Evolutionary conservation across 2,888 invertebrate species (phyloP), one percentile per base, ranked within the genome.

Genomic region (Tachina fera): DNA sequence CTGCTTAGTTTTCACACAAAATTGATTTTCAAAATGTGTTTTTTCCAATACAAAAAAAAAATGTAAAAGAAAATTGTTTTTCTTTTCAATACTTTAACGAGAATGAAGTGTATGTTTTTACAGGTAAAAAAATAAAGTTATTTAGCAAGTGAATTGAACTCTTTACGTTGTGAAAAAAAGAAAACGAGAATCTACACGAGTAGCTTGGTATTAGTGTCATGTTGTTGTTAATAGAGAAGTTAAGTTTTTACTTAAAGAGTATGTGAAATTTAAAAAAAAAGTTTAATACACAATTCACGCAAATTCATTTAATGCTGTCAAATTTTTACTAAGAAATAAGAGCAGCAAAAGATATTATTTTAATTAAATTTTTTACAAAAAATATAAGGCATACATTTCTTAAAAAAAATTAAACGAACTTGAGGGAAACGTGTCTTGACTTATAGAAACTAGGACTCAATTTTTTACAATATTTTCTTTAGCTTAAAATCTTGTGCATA

Each of bases 1-100:
- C 77, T 60, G 67, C 67, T 86, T 82, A 86, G 71, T 79, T 83
- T 83, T 82, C 83, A 83, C 83, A 86, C 86, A 83, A 86, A 86
- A 86, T 86, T 86, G 86, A 86, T 86, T 86, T 86, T 76, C 45
- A 76, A 71, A 86, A 71, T 79, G 60, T 75, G 60, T 75, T 75
- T 78, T 71, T 31, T 6, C 31, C 76, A 63, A 75, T 72, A 71
- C 60, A 39, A 47, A 63, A 49, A 45, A 4, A 56, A 41, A 45
- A 1, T 6, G 6, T 0, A 13, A 22, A 22, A 9, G 47, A 31
- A 81, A 68, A 51, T 4, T 31, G 43, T 16, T 31, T 22, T 5
- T 41, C 31, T 83, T 67, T 49, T 10, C 58, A 65, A 67, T 60
- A 60, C 22, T 72, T 58, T 65, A 14, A 72, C 11, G 22, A 53